These are phyloP conservation scores for Calidris pygmaea DNA, from an alignment of 2,113 vertebrate genomes.

Conservation along the genomic window DNA sequence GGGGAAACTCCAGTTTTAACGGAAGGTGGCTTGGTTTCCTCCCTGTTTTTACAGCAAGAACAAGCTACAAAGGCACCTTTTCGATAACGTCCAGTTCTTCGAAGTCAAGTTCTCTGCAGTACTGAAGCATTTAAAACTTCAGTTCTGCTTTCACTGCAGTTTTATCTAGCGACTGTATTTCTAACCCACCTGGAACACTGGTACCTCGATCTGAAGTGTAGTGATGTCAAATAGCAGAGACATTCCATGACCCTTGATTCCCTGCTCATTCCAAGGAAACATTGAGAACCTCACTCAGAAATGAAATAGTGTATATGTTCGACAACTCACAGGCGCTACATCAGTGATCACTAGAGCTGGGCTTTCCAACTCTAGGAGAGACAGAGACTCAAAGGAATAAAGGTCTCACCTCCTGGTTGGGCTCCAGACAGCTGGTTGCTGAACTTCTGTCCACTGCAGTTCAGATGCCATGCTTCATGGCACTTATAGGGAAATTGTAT, in stretches of 20 bases:
- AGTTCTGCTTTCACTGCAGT: background rate
- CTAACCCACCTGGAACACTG: background rate
- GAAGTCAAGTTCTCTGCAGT: background rate
- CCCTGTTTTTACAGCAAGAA: slow-evolving; percentile 26
- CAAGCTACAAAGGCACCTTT: slow-evolving; percentile 21
- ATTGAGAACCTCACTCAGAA: background rate
- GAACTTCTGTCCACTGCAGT: background rate
- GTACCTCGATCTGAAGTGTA: background rate
- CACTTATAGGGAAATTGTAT: background rate
- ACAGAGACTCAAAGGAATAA: background rate
- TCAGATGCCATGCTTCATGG: background rate
- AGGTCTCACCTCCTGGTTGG: background rate
- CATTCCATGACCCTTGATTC: background rate
- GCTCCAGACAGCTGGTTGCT: background rate
- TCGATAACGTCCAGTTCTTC: background rate
- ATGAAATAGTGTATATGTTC: background rate
- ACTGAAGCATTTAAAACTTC: background rate
- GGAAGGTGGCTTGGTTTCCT: slow-evolving; percentile 37
- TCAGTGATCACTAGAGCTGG: background rate
- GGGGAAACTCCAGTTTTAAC: background rate
- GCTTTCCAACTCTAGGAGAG: background rate
- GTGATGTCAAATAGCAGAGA: background rate
- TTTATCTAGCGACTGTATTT: background rate
- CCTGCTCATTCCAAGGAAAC: background rate
- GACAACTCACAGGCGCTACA: background rate